A percentile compares a stretch with the other conserved stretches of the same genome.
Evolutionary conservation across 2,888 invertebrate species (phyloP).

Genomic region (Mactromeris polynyma): DNA sequence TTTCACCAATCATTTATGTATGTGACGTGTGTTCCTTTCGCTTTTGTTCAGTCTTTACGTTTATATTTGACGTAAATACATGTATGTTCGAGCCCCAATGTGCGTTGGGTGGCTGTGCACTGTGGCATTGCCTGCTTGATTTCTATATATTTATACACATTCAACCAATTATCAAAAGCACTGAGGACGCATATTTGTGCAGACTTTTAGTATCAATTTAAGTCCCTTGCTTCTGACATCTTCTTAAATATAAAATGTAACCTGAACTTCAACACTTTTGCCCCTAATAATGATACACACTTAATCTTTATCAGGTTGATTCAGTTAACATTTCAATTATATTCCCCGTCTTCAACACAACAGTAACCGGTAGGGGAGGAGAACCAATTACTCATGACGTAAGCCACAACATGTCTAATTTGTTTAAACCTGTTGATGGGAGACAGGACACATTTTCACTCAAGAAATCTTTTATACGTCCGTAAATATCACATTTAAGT

Average conservation of each 20-base stretch:
- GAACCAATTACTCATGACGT: constrained; percentile 32
- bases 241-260: background rate
- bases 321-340: background rate
- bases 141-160: no score
- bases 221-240: no score
- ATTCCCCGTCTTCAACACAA: background rate
- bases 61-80: no score
- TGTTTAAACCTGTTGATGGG: background rate
- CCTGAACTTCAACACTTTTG: background rate
- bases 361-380: background rate
- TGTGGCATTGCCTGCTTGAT: no score
- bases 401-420: constrained; percentile 17
- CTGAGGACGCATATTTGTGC: no score
- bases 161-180: no score
- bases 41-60: no score
- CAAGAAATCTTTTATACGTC: background rate
- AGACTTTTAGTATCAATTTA: no score
- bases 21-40: no score
- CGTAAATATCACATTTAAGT: constrained; percentile 29
- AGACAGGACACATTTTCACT: background rate
- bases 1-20: no score
- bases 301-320: background rate
- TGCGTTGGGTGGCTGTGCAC: no score
- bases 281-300: background rate
- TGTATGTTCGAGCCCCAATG: no score